These are phyloP conservation scores for Cryptoprocta ferox DNA, from an alignment of 2,797 vertebrate species.

Conservation along the genomic window DNA sequence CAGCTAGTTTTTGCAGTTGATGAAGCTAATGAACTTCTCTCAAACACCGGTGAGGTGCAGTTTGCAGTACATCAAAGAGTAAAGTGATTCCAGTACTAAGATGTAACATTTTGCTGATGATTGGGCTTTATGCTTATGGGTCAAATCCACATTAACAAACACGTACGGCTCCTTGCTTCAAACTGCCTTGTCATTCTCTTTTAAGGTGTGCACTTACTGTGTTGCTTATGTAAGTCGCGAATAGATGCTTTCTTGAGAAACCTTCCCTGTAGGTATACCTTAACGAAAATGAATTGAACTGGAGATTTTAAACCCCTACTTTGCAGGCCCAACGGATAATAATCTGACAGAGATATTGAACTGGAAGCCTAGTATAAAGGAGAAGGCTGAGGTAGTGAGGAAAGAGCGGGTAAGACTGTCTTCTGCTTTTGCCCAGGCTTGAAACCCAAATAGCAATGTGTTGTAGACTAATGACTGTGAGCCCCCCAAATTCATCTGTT, in stretches of 20 bases:
- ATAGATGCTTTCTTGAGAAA: constrained; percentile 17
- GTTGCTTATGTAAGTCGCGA: background rate
- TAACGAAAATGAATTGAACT: constrained; percentile 35
- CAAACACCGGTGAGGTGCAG: background rate
- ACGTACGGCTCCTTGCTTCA: background rate
- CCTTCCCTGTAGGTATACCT: background rate
- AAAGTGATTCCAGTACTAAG: background rate
- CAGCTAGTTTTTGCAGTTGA: background rate
- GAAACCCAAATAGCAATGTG: background rate
- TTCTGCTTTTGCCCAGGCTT: background rate
- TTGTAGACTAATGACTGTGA: background rate
- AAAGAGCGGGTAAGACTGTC: background rate
- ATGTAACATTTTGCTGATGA: background rate
- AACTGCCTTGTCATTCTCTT: background rate
- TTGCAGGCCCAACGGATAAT: background rate
- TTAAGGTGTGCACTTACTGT: background rate
- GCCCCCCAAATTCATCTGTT: background rate
- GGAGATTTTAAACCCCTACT: background rate
- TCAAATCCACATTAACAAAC: background rate
- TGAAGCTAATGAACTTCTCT: background rate
- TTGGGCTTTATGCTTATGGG: background rate
- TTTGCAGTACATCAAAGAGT: background rate
- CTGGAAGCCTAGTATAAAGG: background rate
- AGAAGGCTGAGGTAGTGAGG: background rate
- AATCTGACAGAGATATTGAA: background rate